Evolutionary conservation across 2,113 vertebrate species (phyloP), one percentile per base, ranked within the genome.

Genomic region (Corynorhinus townsendii): DNA sequence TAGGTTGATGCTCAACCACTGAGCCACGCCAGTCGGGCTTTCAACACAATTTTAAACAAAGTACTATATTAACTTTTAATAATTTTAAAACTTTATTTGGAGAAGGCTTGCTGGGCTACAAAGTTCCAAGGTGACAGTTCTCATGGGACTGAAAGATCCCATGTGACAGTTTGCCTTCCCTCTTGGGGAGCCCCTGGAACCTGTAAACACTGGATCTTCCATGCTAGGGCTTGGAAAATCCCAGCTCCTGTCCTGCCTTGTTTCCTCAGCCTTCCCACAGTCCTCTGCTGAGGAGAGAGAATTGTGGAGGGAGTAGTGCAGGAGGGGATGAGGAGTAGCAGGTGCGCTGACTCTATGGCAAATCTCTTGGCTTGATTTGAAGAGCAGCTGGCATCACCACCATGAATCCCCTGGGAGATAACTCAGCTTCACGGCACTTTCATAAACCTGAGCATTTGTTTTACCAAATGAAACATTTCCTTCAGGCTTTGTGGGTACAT

Each of bases 291-390:
- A 54, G 22, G 15, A 68, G 24, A 16, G 47, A 56, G 4, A 16
- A 7, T 1, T 1, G 1, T 19, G 11, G 12, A 72, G 30, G 14
- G n/a, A 2, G 33, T 89, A 5, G 69, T 5, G 7, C 68, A 24
- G 59, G 56, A 30, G 1, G 30, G 22, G 56, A 11, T 22, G 56
- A 11, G 56, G 56, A 59, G 56, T 59, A 26, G 24, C 84, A 40
- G 38, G 19, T 40, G 20, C 8, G 4, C 68, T 43, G 1, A 17
- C 7, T 49, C 0, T 0, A 9, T 24, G 64, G 24, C 49, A 81
- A 24, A 73, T 35, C 30, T 38, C 83, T 79, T 24, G 35, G 54
- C 52, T 86, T 73, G 59, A 10, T 40, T 52, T 52, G 64, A 71
- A 83, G 35, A 75, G 15, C 15, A 49, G 26, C 54, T 73, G 56